Evolutionary conservation across 2,888 invertebrate species (phyloP), one percentile per base, ranked within the genome.

Genomic region (Crossocerus cetratus): DNA sequence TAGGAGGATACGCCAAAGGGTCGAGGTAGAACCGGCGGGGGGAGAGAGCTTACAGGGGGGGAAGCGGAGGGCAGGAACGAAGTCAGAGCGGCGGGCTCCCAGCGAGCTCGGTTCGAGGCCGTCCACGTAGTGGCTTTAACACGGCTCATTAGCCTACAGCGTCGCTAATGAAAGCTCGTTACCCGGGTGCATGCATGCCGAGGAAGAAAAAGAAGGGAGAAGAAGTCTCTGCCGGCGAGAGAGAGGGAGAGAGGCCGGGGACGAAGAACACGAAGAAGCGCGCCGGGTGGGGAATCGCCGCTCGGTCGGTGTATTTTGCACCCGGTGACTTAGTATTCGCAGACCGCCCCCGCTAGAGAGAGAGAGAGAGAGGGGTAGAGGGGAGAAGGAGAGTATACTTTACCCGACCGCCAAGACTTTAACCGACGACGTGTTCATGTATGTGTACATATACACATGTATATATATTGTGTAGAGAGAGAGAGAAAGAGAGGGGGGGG

Each of bases 81-180:
- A 81, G 76, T 66, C 61, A 55, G 68, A 78, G 59, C 71, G 64
- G 67, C 20, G 49, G 71, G 64, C 71, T 74, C 73, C 57, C 72
- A 65, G 60, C 68, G 65, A 4, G 32, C 32, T 32, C 8, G 32
- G 32, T 81, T 78, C 83, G 70, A 71, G 74, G 73, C 73, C 73
- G 77, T 80, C 73, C 75, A 77, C 62, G 80, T 69, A 74, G 76
- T 64, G 73, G 63, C 79, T 77, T 80, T 80, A 87, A 88, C 87
- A 86, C 82, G 85, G 87, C 89, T 89, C 89, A 89, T 89, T 89
- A 89, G 89, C 89, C 86, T 89, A 89, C 89, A 89, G 87, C 88
- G 86, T 89, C 87, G 88, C 88, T 89, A 90, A 89, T 89, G 89
- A 90, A 89, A 89, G 88, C 89, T 89, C 89, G 88, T 89, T 89